These are phyloP conservation scores for Pitta sordida DNA, from an alignment of 2,113 vertebrate genomes.

Conservation along the genomic window DNA sequence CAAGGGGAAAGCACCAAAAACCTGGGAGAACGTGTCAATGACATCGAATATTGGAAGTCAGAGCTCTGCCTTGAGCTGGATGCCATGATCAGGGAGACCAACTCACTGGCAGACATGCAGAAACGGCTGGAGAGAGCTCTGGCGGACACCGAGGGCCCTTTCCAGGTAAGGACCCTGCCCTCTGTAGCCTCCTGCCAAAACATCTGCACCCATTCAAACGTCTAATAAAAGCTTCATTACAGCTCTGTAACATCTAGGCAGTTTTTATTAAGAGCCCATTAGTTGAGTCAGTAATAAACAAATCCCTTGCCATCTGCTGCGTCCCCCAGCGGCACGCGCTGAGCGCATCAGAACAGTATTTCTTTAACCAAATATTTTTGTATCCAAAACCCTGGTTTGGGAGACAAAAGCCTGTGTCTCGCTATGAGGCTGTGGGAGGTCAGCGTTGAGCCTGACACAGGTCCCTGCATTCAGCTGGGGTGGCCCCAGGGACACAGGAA, in stretches of 20 bases:
- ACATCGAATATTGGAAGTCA: conserved; percentile 89
- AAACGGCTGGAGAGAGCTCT: conserved; percentile 88
- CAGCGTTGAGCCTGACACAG: neutral
- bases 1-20: conserved; percentile 83
- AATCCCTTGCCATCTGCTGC: neutral
- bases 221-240: neutral
- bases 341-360: neutral
- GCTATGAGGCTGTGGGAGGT: neutral
- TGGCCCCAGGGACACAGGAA: neutral
- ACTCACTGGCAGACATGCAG: conserved; percentile 79
- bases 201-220: neutral
- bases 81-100: conserved; percentile 88
- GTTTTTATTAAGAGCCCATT: neutral
- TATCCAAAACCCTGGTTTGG: neutral
- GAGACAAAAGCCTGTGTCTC: neutral
- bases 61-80: conserved; percentile 88
- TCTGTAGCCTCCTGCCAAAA: neutral
- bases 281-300: neutral
- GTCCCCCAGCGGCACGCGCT: neutral
- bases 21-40: conserved; percentile 83
- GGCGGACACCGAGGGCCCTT: conserved; percentile 82
- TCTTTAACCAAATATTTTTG: neutral
- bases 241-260: neutral
- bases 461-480: neutral
- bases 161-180: conserved; percentile 77